Evolutionary conservation across 1,140 invertebrate genomes (phyloP), one percentile per base, ranked within the genome.

Genomic region (Drosophila punjabiensis): DNA sequence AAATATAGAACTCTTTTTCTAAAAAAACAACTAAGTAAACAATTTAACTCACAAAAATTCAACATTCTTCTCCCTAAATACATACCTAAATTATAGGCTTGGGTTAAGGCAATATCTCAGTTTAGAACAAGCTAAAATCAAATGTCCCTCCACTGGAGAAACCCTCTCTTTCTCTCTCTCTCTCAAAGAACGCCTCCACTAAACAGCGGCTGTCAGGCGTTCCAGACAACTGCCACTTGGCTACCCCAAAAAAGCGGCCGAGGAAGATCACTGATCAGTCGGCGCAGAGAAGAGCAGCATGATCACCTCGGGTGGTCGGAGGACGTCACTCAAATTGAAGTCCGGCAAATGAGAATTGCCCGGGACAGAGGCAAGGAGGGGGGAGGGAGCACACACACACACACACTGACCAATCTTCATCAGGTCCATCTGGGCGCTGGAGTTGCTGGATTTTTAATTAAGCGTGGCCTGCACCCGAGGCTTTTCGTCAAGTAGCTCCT

Each of bases 401-500:
- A 37, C n/a, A 41, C 35, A 50, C 74, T 53, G 71, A 24, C 64
- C 50, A 81, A 68, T 79, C 76, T 66, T 41, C 64, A 64, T 61
- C 68, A 62, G 60, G 33, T 77, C 47, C 74, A 67, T 61, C 69
- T 61, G 63, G 61, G 59, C 37, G 47, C 75, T 78, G 63, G 63
- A 77, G 86, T 90, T 90, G 86, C 80, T 86, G 86, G 86, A 76
- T 90, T 90, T 90, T 90, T 90, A 90, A 90, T 90, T 90, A 90
- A 90, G 86, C 82, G 71, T 80, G 45, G 76, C 59, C 76, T 75
- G 48, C 68, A 80, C 81, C 68, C 79, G 70, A 70, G 76, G 71
- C 77, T 69, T 82, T 82, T 81, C 82, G 75, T 64, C 82, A 81
- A 81, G 68, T 67, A 82, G 73, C 58, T 56, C 18, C 18, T 18